Evolutionary conservation across 2,113 vertebrate genomes (phyloP), one percentile per base, ranked within the genome.

Genomic region (Odocoileus virginianus): DNA sequence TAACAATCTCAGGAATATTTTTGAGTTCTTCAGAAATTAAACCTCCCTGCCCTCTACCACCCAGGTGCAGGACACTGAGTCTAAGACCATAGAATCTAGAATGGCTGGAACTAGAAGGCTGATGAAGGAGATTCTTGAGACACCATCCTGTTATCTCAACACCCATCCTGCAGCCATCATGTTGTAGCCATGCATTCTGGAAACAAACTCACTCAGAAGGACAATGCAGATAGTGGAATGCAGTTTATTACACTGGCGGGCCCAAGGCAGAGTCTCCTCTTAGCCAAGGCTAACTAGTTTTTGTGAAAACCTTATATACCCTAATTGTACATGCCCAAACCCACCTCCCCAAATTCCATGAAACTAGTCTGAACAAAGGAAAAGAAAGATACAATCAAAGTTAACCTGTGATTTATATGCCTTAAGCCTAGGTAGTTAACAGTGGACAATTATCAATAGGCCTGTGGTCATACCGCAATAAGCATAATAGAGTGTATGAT

Each of bases 241-340:
- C n/a, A 71, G 17, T 71, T 36, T 71, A 36, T 6, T 71, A 23
- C 4, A 21, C 17, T 21, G 4, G n/a, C 0, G 0, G 9, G n/a
- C n/a, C n/a, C n/a, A 71, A 36, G 1, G 0, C n/a, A 71, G n/a
- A 71, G n/a, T 71, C 19, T 71, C 19, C 19, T 36, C 0, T 71
- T 36, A 71, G n/a, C 9, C n/a, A 71, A 36, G 9, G 67, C 67
- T 11, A 1, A 71, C 67, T 19, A 36, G 5, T 36, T 36, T 71
- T 36, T 23, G 19, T 71, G n/a, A 40, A 71, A 71, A 71, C 67
- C 9, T 71, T 71, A 40, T 12, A 40, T 71, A 71, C n/a, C 10
- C n/a, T 71, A 71, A 23, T 6, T 71, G 67, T 40, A 71, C 67
- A 6, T 40, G 67, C 23, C 23, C 55, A 57, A 57, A 67, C 61